A percentile compares a stretch with the other conserved stretches of the same genome.
These are phyloP conservation scores for Panthera tigris DNA, from an alignment of 2,113 vertebrate genomes.

Conservation along the genomic window DNA sequence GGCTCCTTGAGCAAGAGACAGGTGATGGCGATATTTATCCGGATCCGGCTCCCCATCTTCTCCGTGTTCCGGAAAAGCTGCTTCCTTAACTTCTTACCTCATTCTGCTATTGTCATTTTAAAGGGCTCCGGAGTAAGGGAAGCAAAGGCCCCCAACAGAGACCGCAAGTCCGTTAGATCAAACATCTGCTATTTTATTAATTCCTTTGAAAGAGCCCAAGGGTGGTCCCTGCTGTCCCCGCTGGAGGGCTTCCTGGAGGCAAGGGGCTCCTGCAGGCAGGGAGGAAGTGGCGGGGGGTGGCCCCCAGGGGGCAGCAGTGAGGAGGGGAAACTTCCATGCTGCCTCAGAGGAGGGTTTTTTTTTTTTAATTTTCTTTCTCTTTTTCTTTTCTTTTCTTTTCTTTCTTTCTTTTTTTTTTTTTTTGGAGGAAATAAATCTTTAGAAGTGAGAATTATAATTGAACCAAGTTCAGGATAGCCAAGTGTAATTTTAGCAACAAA, in stretches of 20 bases:
- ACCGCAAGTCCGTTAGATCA: rapidly evolving
- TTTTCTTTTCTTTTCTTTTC: neutral
- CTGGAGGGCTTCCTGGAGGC: rapidly evolving
- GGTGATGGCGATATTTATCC: rapidly evolving
- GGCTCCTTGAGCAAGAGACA: rapidly evolving
- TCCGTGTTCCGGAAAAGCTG: rapidly evolving
- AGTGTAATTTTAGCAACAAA: constrained; percentile 62
- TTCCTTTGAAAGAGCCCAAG: rapidly evolving
- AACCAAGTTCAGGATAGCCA: constrained; percentile 33
- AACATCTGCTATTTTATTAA: rapidly evolving
- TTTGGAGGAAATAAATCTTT: constrained; percentile 1
- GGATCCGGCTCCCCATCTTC: rapidly evolving
- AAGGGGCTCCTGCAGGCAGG: rapidly evolving
- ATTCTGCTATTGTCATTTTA: neutral
- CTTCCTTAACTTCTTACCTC: rapidly evolving
- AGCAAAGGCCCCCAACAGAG: too few relatives aligned
- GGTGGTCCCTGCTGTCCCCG: rapidly evolving
- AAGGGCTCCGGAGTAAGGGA: too few relatives aligned
- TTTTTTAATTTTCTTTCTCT: neutral
- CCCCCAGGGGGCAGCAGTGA: too few relatives aligned
- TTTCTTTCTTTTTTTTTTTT: neutral
- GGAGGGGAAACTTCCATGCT: neutral
- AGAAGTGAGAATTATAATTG: constrained; percentile 36
- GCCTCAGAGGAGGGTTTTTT: neutral
- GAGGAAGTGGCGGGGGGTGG: rapidly evolving